phyloP scores from a whole-genome alignment of 1,140 invertebrate genomes.

The Phthorimaea operculella region DNA sequence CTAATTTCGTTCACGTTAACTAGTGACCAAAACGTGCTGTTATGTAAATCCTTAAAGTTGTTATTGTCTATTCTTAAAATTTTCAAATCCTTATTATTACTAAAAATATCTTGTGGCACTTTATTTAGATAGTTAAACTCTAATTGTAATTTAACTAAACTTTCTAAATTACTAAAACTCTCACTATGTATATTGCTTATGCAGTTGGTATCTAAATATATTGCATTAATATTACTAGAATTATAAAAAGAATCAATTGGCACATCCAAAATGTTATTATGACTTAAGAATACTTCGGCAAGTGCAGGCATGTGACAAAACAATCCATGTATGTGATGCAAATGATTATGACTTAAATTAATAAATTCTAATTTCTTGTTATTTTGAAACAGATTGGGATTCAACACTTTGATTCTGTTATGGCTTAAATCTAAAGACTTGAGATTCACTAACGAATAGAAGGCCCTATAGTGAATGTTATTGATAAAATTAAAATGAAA shows the following conservation, averaged over 20 bases:
- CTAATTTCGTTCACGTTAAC: slow-evolving; percentile 41
- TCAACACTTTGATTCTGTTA: slow-evolving; percentile 85
- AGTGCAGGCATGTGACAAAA: slow-evolving; percentile 83
- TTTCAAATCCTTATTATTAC: slow-evolving; percentile 51
- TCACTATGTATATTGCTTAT: slow-evolving; percentile 60
- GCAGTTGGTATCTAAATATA: slow-evolving; percentile 60
- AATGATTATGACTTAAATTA: slow-evolving; percentile 89
- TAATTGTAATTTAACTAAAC: slow-evolving; percentile 52
- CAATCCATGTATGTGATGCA: slow-evolving; percentile 84
- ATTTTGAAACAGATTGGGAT: slow-evolving; percentile 77
- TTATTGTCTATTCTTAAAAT: slow-evolving; percentile 64
- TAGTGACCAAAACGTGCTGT: slow-evolving; percentile 43
- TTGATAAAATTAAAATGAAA: slow-evolving; percentile 90
- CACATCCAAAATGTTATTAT: slow-evolving; percentile 91
- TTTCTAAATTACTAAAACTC: slow-evolving; percentile 60
- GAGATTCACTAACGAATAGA: slow-evolving; percentile 77
- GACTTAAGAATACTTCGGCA: slow-evolving; percentile 81
- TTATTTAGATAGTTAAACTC: slow-evolving; percentile 61
- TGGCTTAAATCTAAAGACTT: slow-evolving; percentile 89
- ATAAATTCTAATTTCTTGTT: slow-evolving; percentile 82
- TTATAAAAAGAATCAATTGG: slow-evolving; percentile 85
- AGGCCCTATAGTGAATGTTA: slow-evolving; percentile 80
- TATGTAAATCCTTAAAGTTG: slow-evolving; percentile 52
- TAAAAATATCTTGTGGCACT: slow-evolving; percentile 63
- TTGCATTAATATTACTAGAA: slow-evolving; percentile 69